Evolutionary conservation across 2,797 vertebrate species (phyloP), one percentile per base, ranked within the genome.

Genomic region (Enoplosus armatus): DNA sequence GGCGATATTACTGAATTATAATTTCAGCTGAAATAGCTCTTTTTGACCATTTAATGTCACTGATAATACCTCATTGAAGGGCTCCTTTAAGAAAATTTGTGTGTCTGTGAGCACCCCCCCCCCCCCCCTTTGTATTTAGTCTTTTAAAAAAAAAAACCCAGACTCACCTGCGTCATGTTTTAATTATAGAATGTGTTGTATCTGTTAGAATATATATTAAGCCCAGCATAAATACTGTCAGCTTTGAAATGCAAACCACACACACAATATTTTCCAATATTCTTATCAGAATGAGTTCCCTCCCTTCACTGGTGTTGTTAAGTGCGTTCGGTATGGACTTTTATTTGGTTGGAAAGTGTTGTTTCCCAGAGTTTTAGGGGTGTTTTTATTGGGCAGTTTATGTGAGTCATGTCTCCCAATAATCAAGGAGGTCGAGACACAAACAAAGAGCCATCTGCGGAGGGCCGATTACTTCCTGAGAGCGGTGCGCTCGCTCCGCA

Each of bases 381-480:
- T 58, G 35, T 73, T 80, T 86, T 91, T 89, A 84, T 85, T 76
- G 66, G 82, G 48, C 62, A 45, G 51, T 63, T 69, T 43, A 47
- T 80, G 72, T 84, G 80, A 85, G 74, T 74, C 80, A 62, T 55
- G 64, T 54, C 77, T 84, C 45, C 60, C 61, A 61, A 69, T 84
- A 90, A 81, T 92, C 83, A 86, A 62, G 84, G 82, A 66, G 51
- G 79, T 56, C 2, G 67, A 80, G 66, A 81, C 70, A 77, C 86
- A 88, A 75, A 77, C 39, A 41, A 37, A 35, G 50, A 80, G 80
- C 80, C 89, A 89, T 90, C 85, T 92, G 90, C 78, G 67, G n/a
- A 18, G 18, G 67, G 43, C 67, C 87, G 82, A 90, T 85, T 85
- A 77, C 73, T 85, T 78, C 88, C 84, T 84, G 85, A 71, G 66